phyloP scores from a whole-genome alignment of 2,888 invertebrate species.

The Epistrophella euchroma region DNA sequence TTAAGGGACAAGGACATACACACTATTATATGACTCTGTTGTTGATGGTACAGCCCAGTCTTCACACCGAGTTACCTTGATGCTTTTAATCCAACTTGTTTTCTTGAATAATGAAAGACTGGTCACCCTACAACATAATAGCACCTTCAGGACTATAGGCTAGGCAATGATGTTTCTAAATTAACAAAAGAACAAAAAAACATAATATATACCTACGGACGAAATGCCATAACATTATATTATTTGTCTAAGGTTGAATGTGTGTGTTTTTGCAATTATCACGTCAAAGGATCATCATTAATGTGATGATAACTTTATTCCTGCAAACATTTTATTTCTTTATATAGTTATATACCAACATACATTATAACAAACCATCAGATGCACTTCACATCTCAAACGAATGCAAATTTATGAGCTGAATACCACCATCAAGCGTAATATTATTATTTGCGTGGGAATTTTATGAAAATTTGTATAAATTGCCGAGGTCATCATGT shows the following conservation, averaged over 20 bases:
- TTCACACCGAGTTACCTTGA: no score
- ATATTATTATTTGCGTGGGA: slow-evolving; percentile 44
- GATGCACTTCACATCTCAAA: slow-evolving; percentile 41
- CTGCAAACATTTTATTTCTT: slow-evolving; percentile 20
- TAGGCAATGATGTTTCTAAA: slow-evolving; percentile 22
- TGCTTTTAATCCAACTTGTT: no score
- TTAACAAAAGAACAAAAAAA: slow-evolving; percentile 13
- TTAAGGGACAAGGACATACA: no score
- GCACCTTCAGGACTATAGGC: background rate
- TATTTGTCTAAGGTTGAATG: slow-evolving; percentile 10
- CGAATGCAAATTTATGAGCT: slow-evolving; percentile 65
- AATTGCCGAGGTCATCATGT: slow-evolving; percentile 68
- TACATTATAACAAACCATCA: slow-evolving; percentile 9
- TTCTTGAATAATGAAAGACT: background rate
- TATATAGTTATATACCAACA: background rate
- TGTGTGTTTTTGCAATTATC: slow-evolving; percentile 58
- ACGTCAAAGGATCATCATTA: slow-evolving; percentile 71
- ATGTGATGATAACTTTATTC: slow-evolving; percentile 58
- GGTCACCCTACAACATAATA: background rate
- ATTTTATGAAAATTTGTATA: slow-evolving; percentile 53
- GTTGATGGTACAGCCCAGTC: no score
- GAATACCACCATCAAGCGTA: slow-evolving; percentile 25
- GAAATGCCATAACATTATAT: slow-evolving; percentile 8
- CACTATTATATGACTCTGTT: no score
- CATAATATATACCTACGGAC: slow-evolving; percentile 19